phyloP scores from a whole-genome alignment of 2,888 invertebrate genomes.

The Sphecodes monilicornis region DNA sequence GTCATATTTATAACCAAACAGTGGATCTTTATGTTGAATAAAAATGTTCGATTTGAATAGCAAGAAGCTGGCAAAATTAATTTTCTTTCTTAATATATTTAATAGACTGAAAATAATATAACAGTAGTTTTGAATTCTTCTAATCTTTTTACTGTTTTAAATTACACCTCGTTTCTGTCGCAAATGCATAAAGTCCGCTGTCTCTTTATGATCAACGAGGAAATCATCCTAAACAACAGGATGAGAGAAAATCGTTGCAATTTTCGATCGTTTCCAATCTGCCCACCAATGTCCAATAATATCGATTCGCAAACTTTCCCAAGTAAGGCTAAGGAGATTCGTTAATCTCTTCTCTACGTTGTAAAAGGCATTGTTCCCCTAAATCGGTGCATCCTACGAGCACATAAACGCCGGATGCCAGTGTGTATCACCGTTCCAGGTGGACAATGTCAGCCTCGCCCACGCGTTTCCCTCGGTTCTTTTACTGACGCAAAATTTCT shows the following conservation, averaged over 20 bases:
- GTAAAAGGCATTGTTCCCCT: not conserved
- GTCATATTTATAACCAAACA: too few species aligned
- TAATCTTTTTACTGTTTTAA: too few species aligned
- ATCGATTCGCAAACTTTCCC: not conserved
- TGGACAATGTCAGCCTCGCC: constrained; percentile 39
- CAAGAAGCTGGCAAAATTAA: too few species aligned
- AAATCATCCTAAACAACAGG: not conserved
- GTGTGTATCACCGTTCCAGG: constrained; percentile 29
- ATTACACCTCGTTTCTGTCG: too few species aligned
- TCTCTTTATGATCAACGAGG: too few species aligned
- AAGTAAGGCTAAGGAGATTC: not conserved
- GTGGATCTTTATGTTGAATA: too few species aligned
- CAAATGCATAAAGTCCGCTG: too few species aligned
- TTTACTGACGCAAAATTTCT: not conserved
- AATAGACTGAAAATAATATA: too few species aligned
- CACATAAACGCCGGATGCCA: constrained; percentile 7
- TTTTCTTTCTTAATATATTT: too few species aligned
- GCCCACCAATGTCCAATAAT: not conserved
- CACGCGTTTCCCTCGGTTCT: constrained; percentile 29
- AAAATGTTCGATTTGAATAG: too few species aligned
- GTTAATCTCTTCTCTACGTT: not conserved
- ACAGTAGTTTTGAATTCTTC: too few species aligned
- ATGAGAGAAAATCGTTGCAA: not conserved
- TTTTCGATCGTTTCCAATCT: not conserved
- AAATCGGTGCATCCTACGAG: not conserved